Conservation (phyloP, 1,140 invertebrate genomes). For the Protaetia brevitarsis region DNA sequence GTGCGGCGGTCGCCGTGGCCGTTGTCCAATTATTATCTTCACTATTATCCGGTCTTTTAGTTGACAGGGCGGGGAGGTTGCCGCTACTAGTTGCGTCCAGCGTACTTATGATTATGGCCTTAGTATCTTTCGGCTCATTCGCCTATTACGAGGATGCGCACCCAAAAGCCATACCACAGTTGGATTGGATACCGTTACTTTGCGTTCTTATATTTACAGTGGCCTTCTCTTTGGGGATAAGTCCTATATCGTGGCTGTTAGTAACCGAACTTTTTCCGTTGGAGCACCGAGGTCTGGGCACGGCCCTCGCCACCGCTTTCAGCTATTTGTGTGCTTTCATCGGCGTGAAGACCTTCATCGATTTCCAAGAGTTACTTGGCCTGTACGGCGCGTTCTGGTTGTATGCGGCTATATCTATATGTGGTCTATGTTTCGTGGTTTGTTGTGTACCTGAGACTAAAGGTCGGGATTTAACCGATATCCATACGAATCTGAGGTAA, state of each 20-base stretch:
- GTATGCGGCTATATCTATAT: conserved; percentile 78
- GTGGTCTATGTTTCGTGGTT: conserved; percentile 79
- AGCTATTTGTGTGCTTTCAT: conserved; percentile 86
- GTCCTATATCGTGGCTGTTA: conserved; percentile 83
- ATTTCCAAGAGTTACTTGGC: conserved; percentile 73
- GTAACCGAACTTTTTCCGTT: conserved; percentile 85
- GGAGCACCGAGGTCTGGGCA: conserved; percentile 78
- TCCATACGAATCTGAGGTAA: conserved; percentile 62
- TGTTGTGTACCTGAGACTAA: conserved; percentile 89
- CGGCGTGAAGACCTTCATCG: conserved; percentile 83
- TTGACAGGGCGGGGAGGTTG: conserved; percentile 73
- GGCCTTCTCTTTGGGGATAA: conserved; percentile 83
- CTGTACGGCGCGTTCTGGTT: conserved; percentile 84
- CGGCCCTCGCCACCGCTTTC: conserved; percentile 78
- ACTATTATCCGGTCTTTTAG: conserved; percentile 72
- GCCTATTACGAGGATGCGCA: conserved; percentile 67
- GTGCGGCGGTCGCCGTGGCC: conserved; percentile 74
- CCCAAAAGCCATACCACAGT: conserved; percentile 50
- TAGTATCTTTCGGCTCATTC: conserved; percentile 76
- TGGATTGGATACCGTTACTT: conserved; percentile 75
- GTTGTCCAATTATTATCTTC: conserved; percentile 76
- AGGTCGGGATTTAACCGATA: conserved; percentile 82
- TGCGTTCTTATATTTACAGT: conserved; percentile 79
- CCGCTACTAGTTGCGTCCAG: conserved; percentile 76
- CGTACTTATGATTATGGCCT: conserved; percentile 76